These are phyloP conservation scores for Aphelocoma coerulescens DNA, from an alignment of 2,113 vertebrate genomes.

Conservation along the genomic window DNA sequence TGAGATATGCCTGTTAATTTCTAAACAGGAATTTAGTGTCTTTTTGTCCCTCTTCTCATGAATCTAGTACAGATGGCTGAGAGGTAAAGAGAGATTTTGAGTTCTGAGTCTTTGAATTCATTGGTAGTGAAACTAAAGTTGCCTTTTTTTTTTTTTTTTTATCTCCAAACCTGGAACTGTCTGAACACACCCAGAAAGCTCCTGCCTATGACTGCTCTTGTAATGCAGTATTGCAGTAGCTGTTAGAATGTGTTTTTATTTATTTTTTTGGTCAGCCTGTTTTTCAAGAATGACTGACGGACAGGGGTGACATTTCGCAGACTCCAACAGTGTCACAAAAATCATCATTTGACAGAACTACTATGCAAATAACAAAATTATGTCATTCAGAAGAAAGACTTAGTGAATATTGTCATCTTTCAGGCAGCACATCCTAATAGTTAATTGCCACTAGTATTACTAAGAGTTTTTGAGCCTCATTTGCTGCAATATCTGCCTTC, in stretches of 20 bases:
- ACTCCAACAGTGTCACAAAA: background rate
- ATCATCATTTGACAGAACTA: background rate
- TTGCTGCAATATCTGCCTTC: background rate
- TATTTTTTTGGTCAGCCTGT: background rate
- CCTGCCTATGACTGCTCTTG: background rate
- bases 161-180: background rate
- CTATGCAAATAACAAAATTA: background rate
- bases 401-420: background rate
- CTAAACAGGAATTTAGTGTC: background rate
- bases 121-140: background rate
- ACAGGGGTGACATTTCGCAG: accelerated
- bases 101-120: background rate
- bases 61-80: background rate
- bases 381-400: background rate
- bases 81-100: background rate
- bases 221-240: background rate
- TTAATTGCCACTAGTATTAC: background rate
- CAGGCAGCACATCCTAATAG: background rate
- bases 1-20: background rate
- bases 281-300: background rate
- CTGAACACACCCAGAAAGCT: background rate
- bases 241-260: background rate
- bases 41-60: background rate
- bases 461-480: background rate
- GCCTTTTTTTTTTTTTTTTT: background rate